Conservation (phyloP, 2,113 vertebrate genomes). For the Actenoides hombroni region DNA sequence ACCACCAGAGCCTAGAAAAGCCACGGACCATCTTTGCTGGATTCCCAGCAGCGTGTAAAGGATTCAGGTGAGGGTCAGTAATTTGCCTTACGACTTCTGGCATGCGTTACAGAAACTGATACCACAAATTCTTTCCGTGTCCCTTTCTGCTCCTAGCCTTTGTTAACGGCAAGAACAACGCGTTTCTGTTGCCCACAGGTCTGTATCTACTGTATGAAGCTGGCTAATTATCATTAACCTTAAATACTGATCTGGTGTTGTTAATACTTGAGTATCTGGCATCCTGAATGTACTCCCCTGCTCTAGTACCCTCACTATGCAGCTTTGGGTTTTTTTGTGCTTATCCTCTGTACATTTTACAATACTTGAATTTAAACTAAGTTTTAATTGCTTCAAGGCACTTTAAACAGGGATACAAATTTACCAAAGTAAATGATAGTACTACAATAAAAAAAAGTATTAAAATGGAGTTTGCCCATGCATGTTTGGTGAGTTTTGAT, state of each 20-base stretch:
- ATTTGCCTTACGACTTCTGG: slow-evolving; percentile 24
- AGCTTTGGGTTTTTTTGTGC: slow-evolving; percentile 40
- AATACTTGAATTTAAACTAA: slow-evolving; percentile 72
- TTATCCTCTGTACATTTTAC: slow-evolving; percentile 65
- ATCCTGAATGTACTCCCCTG: slow-evolving; percentile 69
- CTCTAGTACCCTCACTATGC: slow-evolving; percentile 56
- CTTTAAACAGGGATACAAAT: slow-evolving; percentile 69
- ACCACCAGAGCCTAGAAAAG: not conserved
- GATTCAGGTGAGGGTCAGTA: slow-evolving; percentile 18
- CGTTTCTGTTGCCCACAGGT: not conserved
- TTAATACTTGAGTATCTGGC: slow-evolving; percentile 50
- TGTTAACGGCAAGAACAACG: slow-evolving; percentile 12
- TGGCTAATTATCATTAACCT: slow-evolving; percentile 25
- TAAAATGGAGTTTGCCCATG: slow-evolving; percentile 3
- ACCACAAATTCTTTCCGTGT: not conserved
- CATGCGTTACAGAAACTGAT: not conserved
- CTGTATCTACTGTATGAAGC: slow-evolving; percentile 28
- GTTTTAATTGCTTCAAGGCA: slow-evolving; percentile 63
- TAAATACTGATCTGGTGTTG: slow-evolving; percentile 9
- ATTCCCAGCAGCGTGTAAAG: not conserved
- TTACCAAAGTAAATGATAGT: slow-evolving; percentile 74
- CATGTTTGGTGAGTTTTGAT: slow-evolving; percentile 26
- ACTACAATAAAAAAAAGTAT: slow-evolving; percentile 47
- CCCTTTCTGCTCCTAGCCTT: slow-evolving; percentile 28
- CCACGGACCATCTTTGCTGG: not conserved